These are phyloP conservation scores for Tarsius wallacei DNA, from an alignment of 2,797 vertebrate species.

Conservation along the genomic window DNA sequence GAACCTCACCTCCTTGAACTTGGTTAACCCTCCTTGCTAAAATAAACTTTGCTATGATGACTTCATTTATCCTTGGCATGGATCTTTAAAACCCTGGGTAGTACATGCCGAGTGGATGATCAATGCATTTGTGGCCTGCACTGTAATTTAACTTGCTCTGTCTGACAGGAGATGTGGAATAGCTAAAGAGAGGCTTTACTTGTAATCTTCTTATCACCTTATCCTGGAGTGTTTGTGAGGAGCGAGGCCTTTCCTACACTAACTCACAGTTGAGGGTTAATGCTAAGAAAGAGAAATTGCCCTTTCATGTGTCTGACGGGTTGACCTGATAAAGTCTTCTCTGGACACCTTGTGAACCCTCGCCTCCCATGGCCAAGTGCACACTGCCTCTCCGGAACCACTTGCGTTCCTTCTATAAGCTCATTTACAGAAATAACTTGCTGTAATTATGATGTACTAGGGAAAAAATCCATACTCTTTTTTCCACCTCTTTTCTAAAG, in stretches of 20 bases:
- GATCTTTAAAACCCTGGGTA: slow-evolving; percentile 89
- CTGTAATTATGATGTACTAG: slow-evolving; percentile 76
- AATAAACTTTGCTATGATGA: slow-evolving; percentile 91
- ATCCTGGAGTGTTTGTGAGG: slow-evolving; percentile 91
- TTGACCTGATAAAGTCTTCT: slow-evolving; percentile 87
- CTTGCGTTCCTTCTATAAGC: slow-evolving; percentile 77
- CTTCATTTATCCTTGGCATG: slow-evolving; percentile 89
- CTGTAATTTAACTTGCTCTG: slow-evolving; percentile 92
- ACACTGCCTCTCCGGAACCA: slow-evolving; percentile 68
- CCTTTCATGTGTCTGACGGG: slow-evolving; percentile 76
- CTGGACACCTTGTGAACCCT: slow-evolving; percentile 85
- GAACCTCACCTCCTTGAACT: slow-evolving; percentile 87
- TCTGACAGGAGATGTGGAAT: slow-evolving; percentile 91
- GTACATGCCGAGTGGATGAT: slow-evolving; percentile 88
- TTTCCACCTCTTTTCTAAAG: neutral
- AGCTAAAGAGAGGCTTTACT: slow-evolving; percentile 92
- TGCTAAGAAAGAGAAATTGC: slow-evolving; percentile 89
- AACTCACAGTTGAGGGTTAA: slow-evolving; percentile 88
- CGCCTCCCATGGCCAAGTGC: slow-evolving; percentile 23
- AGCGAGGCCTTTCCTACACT: slow-evolving; percentile 83
- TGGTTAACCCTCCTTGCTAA: slow-evolving; percentile 88
- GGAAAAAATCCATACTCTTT: neutral
- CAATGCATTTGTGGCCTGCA: slow-evolving; percentile 89
- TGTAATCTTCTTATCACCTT: slow-evolving; percentile 94
- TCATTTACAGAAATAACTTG: slow-evolving; percentile 84